Base-by-base conservation (phyloP, 2,113 vertebrate species). In the Nettapus auritus region DNA sequence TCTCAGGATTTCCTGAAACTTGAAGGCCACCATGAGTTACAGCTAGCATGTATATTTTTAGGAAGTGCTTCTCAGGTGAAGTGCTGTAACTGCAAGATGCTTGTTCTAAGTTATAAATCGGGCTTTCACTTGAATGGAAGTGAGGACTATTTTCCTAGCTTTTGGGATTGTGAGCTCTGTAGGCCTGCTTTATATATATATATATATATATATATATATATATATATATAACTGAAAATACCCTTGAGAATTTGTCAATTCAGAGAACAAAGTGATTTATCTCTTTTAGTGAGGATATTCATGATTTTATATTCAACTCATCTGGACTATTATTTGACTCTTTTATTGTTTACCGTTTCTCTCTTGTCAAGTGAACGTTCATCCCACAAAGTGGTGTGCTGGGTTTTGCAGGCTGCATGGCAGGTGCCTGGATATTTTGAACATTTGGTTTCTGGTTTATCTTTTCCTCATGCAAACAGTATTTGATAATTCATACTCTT, bases 401-500 rank as follows among this genome's bases (percentile, higher is more conserved):
- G 4, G 21, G 21, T 83, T 6, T 63, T 81, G n/a, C 60, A 28
- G 36, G 59, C 56, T 67, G 5, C 26, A 5, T 28, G 20, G 19
- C 31, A 55, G 29, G 34, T 92, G 55, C 28, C 26, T 68, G 62
- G 20, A 5, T 52, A n/a, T 62, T 88, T 29, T 88, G 67, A 20
- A 9, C 22, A 3, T 17, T 50, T 0, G 0, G 4, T 14, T 56
- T 40, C 33, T 80, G 62, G 23, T 63, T 63, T 40, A 33, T 29
- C 26, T 79, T 46, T 63, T 31, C 11, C 14, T 38, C 2, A 0
- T 34, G 59, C 36, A 44, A 3, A 40, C 12, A 6, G 28, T 44
- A 20, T 2, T 36, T 33, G 66, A 8, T 71, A 83, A 29, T 8
- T 3, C 4, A 1, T 18, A 7, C 1, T 1, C 7, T 42, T 21